Base-by-base conservation (phyloP, 2,797 vertebrate species). In the Kryptolebias ocellatus region DNA sequence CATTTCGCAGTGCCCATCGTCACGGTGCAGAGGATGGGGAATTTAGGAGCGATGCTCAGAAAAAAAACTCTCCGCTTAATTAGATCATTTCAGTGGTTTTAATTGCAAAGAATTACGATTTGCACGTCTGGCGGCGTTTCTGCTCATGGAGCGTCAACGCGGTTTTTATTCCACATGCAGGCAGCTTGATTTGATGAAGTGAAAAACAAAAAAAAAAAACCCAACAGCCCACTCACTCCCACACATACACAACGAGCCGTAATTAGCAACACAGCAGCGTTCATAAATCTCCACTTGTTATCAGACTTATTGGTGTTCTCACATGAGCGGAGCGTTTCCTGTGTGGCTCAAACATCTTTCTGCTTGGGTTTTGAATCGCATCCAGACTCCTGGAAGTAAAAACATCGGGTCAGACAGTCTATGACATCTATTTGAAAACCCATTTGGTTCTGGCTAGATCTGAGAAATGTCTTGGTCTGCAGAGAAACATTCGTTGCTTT, bases 201-300 rank as follows among this genome's bases (percentile, higher is more conserved):
- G 53, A 16, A 44, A 37, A 42, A 11, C 27, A 51, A 60, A 64
- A 47, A 63, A 39, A 28, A 34, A 17, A 62, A 60, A 56, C 76
- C 16, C 47, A 27, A 17, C 20, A 3, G 14, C 70, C 78, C 79
- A 50, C 18, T 55, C 24, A 45, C 56, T 71, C 52, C 3, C 72
- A 47, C 44, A 82, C 63, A 76, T 66, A 60, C 64, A 68, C 74
- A 49, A 70, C 58, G 67, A 84, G 74, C 60, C 10, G 37, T 83
- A 83, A 91, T 87, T 87, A 89, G 80, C 74, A 81, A 76, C 74
- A 54, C 53, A 55, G 66, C 28, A 20, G 58, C 77, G 62, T 79
- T 73, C 71, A 80, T 85, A 81, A 81, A 87, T 81, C 72, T 74
- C 60, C 3, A 55, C 80, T 80, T 75, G 54, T 76, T 79, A 78